These are phyloP conservation scores for Etheostoma cragini DNA, from an alignment of 2,113 vertebrate genomes.

Conservation along the genomic window DNA sequence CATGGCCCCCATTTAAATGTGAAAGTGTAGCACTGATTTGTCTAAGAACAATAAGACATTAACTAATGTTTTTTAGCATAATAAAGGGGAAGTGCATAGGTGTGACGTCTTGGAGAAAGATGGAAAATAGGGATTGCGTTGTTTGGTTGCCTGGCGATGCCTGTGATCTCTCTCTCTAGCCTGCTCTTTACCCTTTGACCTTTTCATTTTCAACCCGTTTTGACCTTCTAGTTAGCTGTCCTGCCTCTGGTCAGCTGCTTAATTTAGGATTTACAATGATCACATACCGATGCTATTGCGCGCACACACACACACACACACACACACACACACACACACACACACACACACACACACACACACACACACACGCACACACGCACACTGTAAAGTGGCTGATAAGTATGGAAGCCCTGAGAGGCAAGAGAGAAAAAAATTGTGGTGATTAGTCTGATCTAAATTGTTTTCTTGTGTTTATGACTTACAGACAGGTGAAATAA, in stretches of 20 bases:
- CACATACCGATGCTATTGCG: background rate
- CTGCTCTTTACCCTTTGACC: conserved; percentile 46
- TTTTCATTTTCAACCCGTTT: conserved; percentile 32
- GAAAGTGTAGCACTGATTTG: background rate
- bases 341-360: conserved; percentile 19
- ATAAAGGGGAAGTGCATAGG: conserved; percentile 34
- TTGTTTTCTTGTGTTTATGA: too few relatives aligned
- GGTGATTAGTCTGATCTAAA: too few relatives aligned
- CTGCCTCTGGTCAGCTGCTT: conserved; percentile 25
- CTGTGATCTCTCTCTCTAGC: conserved; percentile 37
- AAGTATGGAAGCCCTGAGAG: too few relatives aligned
- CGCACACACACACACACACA: conserved; percentile 9
- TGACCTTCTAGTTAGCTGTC: conserved; percentile 11
- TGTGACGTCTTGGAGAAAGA: conserved; percentile 55
- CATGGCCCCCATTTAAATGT: conserved; percentile 19
- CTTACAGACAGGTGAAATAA: too few relatives aligned
- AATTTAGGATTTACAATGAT: background rate
- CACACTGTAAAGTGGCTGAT: background rate
- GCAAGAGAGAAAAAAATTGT: too few relatives aligned
- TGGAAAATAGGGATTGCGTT: conserved; percentile 44
- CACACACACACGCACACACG: conserved; percentile 13
- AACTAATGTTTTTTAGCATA: background rate
- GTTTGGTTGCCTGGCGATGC: conserved; percentile 39
- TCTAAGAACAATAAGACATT: background rate
- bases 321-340: background rate